Evolutionary conservation across 2,113 vertebrate genomes (phyloP), one percentile per base, ranked within the genome.

Genomic region (Dasypus novemcinctus): DNA sequence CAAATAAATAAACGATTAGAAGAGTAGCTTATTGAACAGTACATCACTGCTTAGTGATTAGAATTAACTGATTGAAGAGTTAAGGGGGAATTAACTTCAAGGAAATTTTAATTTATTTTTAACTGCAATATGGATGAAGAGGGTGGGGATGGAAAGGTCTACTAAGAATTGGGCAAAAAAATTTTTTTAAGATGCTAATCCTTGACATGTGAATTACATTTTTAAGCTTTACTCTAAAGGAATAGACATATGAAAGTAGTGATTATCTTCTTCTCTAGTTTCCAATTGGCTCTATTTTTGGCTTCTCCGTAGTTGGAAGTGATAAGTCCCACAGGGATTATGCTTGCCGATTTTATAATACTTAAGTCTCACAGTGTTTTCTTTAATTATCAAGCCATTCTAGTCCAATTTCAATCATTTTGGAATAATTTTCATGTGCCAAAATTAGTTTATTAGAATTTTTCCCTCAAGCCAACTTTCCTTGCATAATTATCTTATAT

Each of bases 361-460:
- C 27, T 93, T 57, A 76, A 83, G 8, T 93, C 23, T 68, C 46
- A 27, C 74, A 14, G 1, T 38, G 87, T 87, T 93, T 89, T 20
- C 6, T 64, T 85, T 92, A 82, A 74, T 90, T 89, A 23, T 86
- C 54, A 86, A 82, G 31, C 13, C 52, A 20, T 81, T 93, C 27
- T 93, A 90, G 90, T 43, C 38, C 76, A 90, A 93, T 92, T 90
- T 83, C 27, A 87, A 57, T 83, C 31, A 71, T 82, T 79, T 15
- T 93, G n/a, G 17, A 75, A 94, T 68, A 38, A 92, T 96, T 86
- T 94, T 91, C 23, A 83, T 81, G 54, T 36, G 85, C 78, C 49
- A 85, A 93, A 83, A 88, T 91, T 88, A 74, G 36, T 76, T 21
- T 88, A 63, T 87, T 90, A 74, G n/a, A 38, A n/a, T 79, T 85